Percentiles rank a stretch among this genome's conserved stretches.
phyloP scores from a whole-genome alignment of 2,888 invertebrate genomes.

The Eupithecia subumbrata region DNA sequence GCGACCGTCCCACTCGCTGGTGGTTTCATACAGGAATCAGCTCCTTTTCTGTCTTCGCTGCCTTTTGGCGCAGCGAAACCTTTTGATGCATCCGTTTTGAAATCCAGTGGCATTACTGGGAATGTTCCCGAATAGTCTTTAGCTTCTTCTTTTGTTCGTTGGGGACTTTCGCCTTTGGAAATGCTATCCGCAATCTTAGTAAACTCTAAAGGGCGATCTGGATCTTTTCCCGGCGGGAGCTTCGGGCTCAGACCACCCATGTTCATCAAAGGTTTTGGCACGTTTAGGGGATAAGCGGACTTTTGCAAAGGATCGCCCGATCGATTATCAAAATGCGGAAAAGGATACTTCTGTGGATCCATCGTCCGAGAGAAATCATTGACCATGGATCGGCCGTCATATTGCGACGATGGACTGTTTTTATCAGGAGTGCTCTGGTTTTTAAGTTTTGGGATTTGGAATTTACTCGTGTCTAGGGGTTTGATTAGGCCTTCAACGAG shows the following conservation, averaged over 20 bases:
- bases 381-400: constrained; percentile 74
- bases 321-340: constrained; percentile 75
- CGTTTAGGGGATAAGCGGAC: constrained; percentile 74
- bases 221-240: constrained; percentile 61
- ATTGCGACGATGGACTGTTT: constrained; percentile 71
- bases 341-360: constrained; percentile 77
- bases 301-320: constrained; percentile 71
- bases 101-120: constrained; percentile 75
- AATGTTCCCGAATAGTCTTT: constrained; percentile 69
- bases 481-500: constrained; percentile 90
- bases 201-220: constrained; percentile 70
- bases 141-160: constrained; percentile 71
- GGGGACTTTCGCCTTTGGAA: constrained; percentile 69
- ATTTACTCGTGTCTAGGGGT: constrained; percentile 90
- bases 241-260: constrained; percentile 78
- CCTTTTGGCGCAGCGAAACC: constrained; percentile 78
- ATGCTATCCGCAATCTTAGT: constrained; percentile 73
- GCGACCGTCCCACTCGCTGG: constrained; percentile 75
- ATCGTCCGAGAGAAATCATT: constrained; percentile 75
- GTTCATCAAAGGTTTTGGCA: constrained; percentile 76
- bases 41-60: constrained; percentile 76
- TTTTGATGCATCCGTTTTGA: constrained; percentile 78
- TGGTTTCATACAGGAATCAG: constrained; percentile 78
- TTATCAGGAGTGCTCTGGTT: constrained; percentile 80
- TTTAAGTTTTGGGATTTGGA: constrained; percentile 93